Evolutionary conservation across 2,888 invertebrate genomes (phyloP).

Genomic region (Crematogaster levior): DNA sequence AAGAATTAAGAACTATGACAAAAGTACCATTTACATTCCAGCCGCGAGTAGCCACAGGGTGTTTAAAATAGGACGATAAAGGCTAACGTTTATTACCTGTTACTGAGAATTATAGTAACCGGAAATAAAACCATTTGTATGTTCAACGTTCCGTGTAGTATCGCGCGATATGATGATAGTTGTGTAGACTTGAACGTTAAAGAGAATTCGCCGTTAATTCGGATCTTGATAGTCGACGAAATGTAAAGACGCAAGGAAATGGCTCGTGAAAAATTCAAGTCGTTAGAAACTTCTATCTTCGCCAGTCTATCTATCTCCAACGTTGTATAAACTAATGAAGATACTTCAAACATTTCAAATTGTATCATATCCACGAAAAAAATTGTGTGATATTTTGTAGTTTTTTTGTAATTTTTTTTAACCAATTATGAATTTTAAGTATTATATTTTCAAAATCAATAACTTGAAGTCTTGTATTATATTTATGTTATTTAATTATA

Average conservation of each 20-base stretch:
- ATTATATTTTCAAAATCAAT: neutral
- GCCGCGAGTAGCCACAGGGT: slow-evolving; percentile 61
- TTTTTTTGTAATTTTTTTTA: neutral
- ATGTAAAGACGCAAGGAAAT: slow-evolving; percentile 65
- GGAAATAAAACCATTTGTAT: slow-evolving; percentile 75
- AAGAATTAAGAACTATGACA: slow-evolving; percentile 28
- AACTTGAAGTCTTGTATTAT: neutral
- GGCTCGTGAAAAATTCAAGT: slow-evolving; percentile 70
- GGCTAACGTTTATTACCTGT: slow-evolving; percentile 74
- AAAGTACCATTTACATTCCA: slow-evolving; percentile 65
- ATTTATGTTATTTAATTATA: too few relatives aligned
- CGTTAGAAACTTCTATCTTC: slow-evolving; percentile 27
- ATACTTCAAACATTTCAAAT: slow-evolving; percentile 10
- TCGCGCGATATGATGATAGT: slow-evolving; percentile 70
- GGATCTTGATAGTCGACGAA: slow-evolving; percentile 47
- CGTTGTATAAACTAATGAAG: slow-evolving; percentile 26
- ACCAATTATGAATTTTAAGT: neutral
- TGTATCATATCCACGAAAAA: neutral
- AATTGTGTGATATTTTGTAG: neutral
- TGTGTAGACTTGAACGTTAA: slow-evolving; percentile 58
- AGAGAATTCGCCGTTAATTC: slow-evolving; percentile 67
- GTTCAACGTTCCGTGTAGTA: slow-evolving; percentile 70
- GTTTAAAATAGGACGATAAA: slow-evolving; percentile 71
- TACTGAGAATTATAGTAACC: slow-evolving; percentile 69
- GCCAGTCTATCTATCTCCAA: slow-evolving; percentile 38